Evolutionary conservation across 2,113 vertebrate species (phyloP).

Genomic region (Eleginops maclovinus): DNA sequence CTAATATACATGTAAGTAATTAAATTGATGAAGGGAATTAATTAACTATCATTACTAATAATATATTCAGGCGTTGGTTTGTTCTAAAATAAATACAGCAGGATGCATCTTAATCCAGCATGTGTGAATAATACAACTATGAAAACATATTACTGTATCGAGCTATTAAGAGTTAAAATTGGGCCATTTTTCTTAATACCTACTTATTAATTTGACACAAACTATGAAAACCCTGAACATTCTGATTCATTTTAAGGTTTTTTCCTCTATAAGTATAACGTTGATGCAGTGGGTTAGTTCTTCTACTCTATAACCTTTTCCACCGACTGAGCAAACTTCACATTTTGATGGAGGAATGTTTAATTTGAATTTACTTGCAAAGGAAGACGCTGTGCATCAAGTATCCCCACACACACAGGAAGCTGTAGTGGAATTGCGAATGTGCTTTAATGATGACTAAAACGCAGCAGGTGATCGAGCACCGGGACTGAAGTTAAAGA

Average conservation of each 20-base stretch:
- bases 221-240: not conserved
- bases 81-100: conserved; percentile 46
- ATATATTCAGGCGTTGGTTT: conserved; percentile 63
- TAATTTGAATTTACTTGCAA: conserved; percentile 55
- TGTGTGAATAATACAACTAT: not conserved
- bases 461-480: conserved; percentile 56
- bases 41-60: conserved; percentile 71
- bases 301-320: conserved; percentile 54
- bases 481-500: conserved; percentile 18
- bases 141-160: not conserved
- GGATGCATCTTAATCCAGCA: conserved; percentile 31
- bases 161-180: not conserved
- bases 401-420: conserved; percentile 8
- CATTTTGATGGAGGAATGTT: conserved; percentile 41
- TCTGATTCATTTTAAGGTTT: conserved; percentile 17
- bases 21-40: conserved; percentile 69
- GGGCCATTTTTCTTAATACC: conserved; percentile 15
- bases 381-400: conserved; percentile 41
- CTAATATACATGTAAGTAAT: conserved; percentile 77
- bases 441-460: conserved; percentile 64
- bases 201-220: conserved; percentile 8
- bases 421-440: conserved; percentile 29
- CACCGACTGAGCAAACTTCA: conserved; percentile 53
- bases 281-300: conserved; percentile 47
- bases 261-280: conserved; percentile 36